A percentile compares a stretch with the other conserved stretches of the same genome.
phyloP scores from a whole-genome alignment of 2,888 invertebrate species.

The Metacarcinus magister region DNA sequence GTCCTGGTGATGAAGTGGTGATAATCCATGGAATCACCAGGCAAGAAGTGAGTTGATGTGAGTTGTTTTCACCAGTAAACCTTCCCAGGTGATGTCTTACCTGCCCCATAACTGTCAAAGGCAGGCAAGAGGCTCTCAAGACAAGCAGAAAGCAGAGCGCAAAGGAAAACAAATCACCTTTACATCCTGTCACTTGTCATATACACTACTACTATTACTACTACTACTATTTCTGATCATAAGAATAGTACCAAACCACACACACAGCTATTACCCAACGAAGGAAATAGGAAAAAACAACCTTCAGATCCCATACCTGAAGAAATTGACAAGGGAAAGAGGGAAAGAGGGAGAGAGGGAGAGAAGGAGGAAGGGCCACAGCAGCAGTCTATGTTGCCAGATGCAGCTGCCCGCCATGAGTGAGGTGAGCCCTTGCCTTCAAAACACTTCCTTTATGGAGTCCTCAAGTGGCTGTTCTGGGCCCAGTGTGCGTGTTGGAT shows the following conservation, averaged over 20 bases:
- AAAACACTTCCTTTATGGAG: conserved; percentile 9
- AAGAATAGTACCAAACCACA: background rate
- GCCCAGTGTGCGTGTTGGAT: background rate
- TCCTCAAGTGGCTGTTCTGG: background rate
- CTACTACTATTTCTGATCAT: background rate
- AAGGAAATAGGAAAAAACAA: background rate
- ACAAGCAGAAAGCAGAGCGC: background rate
- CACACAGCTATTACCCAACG: background rate
- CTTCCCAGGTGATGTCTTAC: background rate
- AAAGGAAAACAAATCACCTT: background rate
- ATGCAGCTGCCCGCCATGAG: background rate
- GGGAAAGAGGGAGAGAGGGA: background rate
- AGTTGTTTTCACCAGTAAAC: conserved; percentile 28
- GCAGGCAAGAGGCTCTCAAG: background rate
- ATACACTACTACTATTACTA: background rate
- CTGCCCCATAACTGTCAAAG: background rate
- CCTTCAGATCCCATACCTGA: background rate
- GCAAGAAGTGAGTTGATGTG: background rate
- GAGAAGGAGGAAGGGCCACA: background rate
- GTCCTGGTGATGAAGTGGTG: conserved; percentile 4
- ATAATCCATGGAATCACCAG: background rate
- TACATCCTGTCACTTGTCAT: background rate
- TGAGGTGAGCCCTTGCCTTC: background rate
- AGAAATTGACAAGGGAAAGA: background rate
- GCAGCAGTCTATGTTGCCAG: background rate